Evolutionary conservation across 2,888 invertebrate genomes (phyloP), one percentile per base, ranked within the genome.

Genomic region (Ophion ellenae): DNA sequence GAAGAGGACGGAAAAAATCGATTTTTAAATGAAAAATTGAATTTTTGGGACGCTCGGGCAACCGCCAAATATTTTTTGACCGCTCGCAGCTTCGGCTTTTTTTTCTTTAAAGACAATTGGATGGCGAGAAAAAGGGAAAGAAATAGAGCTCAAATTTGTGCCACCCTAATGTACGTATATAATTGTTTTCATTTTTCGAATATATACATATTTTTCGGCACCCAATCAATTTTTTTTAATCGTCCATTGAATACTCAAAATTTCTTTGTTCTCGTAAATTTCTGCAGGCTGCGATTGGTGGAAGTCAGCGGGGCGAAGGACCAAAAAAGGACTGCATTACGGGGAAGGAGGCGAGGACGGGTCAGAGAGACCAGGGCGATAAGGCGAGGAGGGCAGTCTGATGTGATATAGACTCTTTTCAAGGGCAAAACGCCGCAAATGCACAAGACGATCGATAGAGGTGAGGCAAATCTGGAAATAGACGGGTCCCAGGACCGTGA

Each of bases 361-460:
- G 53, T 53, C 10, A n/a, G 32, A 57, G 66, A 53, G 36, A 24
- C 20, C 2, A 24, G 17, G 57, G 57, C 45, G 67, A 11, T 17
- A 24, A n/a, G 11, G 64, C 4, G 11, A 53, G 53, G 9, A 36
- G 57, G 14, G 0, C 57, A 24, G n/a, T 24, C 53, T 17, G 66
- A 36, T 20, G 14, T 14, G 57, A 20, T 66, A 57, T 17, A 59
- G 47, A 24, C 7, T 36, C 28, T 45, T 45, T 47, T 53, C 80
- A 73, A 80, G 71, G 83, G 76, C 76, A 67, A 71, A 77, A 67
- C 36, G 24, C 24, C 10, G 53, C 53, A 14, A 76, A 76, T 76
- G 71, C 61, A 69, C 47, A 67, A 81, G 36, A 61, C 76, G 83
- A 85, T 85, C 85, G 36, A 76, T 76, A 40, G 64, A 76, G 76